Evolutionary conservation across 2,888 invertebrate species (phyloP).

Genomic region (Zygaena filipendulae): DNA sequence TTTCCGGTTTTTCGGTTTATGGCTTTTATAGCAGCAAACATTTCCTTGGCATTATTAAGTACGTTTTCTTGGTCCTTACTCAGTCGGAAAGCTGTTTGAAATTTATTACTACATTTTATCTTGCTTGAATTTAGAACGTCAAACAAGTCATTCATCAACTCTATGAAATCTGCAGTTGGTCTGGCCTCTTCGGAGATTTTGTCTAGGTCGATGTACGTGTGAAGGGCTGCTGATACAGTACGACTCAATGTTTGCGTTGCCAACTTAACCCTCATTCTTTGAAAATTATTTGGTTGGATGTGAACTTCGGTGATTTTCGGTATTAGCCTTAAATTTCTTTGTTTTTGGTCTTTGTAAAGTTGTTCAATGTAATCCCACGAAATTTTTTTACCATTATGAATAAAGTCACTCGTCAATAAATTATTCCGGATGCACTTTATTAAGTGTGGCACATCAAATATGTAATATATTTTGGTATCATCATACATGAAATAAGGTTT

Average conservation of each 20-base stretch:
- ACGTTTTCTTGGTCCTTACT: conserved; percentile 6
- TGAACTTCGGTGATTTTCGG: conserved; percentile 19
- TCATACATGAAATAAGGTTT: conserved; percentile 17
- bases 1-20: conserved; percentile 5
- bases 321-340: conserved; percentile 12
- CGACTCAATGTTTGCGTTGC: conserved; percentile 9
- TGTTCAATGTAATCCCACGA: conserved; percentile 17
- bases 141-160: conserved; percentile 11
- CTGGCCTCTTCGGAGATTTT: conserved; percentile 11
- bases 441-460: conserved; percentile 20
- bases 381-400: conserved; percentile 9
- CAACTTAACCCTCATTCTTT: conserved; percentile 7
- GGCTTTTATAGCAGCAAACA: conserved; percentile 7
- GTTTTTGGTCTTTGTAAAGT: conserved; percentile 14
- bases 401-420: conserved; percentile 5
- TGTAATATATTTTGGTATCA: conserved; percentile 10
- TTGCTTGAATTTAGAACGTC: conserved; percentile 13
- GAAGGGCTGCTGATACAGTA: conserved; percentile 10
- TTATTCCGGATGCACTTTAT: conserved; percentile 14
- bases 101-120: conserved; percentile 8
- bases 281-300: conserved; percentile 15
- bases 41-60: conserved; percentile 5
- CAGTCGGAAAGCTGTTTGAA: conserved; percentile 7
- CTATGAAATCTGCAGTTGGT: conserved; percentile 11
- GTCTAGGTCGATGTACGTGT: conserved; percentile 7